Conservation (phyloP, 2,888 invertebrate genomes). For the Archips crataeganus region DNA sequence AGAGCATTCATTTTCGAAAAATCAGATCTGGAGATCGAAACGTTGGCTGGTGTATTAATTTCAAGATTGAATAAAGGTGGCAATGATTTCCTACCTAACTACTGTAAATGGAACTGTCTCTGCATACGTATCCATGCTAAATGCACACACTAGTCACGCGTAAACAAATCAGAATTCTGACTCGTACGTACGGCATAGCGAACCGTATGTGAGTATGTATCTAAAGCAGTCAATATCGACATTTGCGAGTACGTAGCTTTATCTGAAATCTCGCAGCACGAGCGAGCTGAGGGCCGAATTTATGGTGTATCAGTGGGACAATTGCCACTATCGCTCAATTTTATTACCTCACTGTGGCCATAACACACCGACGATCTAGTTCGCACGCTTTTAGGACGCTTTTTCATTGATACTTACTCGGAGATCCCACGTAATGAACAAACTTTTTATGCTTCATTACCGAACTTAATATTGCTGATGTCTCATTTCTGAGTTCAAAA, state of each 20-base stretch:
- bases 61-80: too few relatives aligned
- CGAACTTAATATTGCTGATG: conserved; percentile 1
- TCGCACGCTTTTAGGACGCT: conserved; percentile 37
- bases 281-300: conserved; percentile 45
- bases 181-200: not conserved
- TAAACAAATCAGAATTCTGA: not conserved
- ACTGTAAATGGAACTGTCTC: not conserved
- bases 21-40: too few relatives aligned
- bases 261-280: conserved; percentile 20
- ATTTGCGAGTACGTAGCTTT: conserved; percentile 14
- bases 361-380: conserved; percentile 47
- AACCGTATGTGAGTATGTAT: not conserved
- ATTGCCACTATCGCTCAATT: conserved; percentile 59
- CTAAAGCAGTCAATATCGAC: conserved; percentile 22
- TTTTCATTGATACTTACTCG: conserved; percentile 28
- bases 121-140: not conserved
- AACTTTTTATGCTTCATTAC: conserved; percentile 8
- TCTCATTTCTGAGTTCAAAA: not conserved
- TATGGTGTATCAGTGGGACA: conserved; percentile 55
- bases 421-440: conserved; percentile 3
- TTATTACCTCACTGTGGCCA: conserved; percentile 55
- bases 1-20: too few relatives aligned
- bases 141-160: not conserved
- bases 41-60: too few relatives aligned
- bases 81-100: too few relatives aligned